Conservation (phyloP, 2,888 invertebrate species). For the Stenotaenia linearis region DNA sequence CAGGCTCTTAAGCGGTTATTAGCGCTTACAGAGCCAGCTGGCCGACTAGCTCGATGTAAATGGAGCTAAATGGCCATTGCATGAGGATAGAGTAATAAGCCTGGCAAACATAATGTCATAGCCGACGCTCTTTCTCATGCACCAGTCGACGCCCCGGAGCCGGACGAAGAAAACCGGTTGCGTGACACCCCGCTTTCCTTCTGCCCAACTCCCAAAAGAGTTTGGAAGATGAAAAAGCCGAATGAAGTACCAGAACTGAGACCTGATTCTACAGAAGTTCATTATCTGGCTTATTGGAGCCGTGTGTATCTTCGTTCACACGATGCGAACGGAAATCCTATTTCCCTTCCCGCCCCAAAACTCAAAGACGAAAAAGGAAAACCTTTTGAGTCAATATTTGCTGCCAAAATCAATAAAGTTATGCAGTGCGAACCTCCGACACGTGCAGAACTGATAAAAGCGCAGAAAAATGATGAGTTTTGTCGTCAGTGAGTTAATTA, state of each 20-base stretch:
- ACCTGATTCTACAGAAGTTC: background rate
- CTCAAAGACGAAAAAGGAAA: no score
- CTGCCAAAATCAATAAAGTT: no score
- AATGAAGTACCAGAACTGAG: background rate
- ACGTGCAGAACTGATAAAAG: no score
- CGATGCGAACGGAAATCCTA: no score
- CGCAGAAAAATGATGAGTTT: no score
- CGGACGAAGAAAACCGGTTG: background rate
- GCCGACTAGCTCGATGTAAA: background rate
- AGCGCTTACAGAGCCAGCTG: background rate
- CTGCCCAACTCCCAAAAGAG: background rate
- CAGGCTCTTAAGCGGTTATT: background rate
- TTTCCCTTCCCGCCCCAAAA: no score
- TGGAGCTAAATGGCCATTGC: background rate
- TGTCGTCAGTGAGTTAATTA: no score
- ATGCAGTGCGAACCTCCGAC: no score
- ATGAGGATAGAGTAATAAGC: background rate
- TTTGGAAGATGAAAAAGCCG: background rate
- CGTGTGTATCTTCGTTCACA: no score
- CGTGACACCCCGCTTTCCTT: background rate
- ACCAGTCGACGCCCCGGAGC: background rate
- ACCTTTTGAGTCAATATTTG: no score
- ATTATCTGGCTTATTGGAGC: background rate
- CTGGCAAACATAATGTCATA: background rate
- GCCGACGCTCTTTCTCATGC: background rate